phyloP scores from a whole-genome alignment of 1,140 invertebrate species.

The Cataglyphis hispanica region DNA sequence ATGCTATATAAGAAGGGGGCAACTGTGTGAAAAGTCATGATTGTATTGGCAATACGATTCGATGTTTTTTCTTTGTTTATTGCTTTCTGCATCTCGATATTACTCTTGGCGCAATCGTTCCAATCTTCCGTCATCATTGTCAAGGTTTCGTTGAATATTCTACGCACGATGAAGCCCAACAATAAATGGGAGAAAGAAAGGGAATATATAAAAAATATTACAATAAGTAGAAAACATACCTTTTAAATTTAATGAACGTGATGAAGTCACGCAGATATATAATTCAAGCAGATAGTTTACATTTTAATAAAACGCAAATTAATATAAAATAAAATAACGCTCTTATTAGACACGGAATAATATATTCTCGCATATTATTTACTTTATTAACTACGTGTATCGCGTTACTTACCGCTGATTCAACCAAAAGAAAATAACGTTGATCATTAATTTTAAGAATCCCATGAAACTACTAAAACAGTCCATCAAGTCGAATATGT shows the following conservation, averaged over 20 bases:
- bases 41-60: background rate
- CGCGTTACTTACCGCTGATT: background rate
- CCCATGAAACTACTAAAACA: slow-evolving; percentile 8
- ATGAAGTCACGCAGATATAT: too few relatives aligned
- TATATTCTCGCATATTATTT: background rate
- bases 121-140: slow-evolving; percentile 1
- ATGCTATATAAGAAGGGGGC: background rate
- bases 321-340: too few relatives aligned
- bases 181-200: too few relatives aligned
- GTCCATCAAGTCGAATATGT: background rate
- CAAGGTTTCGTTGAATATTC: background rate
- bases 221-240: too few relatives aligned
- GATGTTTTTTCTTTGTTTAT: background rate
- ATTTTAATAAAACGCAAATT: too few relatives aligned
- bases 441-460: background rate
- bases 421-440: too few relatives aligned
- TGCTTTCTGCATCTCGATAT: background rate
- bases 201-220: background rate
- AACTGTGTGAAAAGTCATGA: background rate
- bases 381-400: background rate
- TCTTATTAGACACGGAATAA: background rate
- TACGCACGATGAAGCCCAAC: background rate
- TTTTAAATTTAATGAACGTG: too few relatives aligned
- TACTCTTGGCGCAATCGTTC: background rate
- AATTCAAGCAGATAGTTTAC: too few relatives aligned